Evolutionary conservation across 2,113 vertebrate genomes (phyloP), one percentile per base, ranked within the genome.

Genomic region (Elaphurus davidianus): DNA sequence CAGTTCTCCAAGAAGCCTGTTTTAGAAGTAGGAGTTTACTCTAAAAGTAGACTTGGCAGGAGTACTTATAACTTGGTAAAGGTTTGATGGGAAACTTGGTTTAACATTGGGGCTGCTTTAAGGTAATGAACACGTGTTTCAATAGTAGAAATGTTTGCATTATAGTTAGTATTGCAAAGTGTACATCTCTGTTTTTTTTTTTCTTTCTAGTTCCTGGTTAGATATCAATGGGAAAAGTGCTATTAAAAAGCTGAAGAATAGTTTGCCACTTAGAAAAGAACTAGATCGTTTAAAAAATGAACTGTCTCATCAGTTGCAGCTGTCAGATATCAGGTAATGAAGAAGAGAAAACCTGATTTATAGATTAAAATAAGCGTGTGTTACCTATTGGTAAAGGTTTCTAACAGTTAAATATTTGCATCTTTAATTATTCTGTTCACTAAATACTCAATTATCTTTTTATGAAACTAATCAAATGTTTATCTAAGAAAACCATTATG

Each of bases 281-380:
- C 98, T 99, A 30, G 98, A 99, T 43, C 99, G 99, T 81, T 99
- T 99, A 96, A 99, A 99, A 98, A 96, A 92, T 54, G 99, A 99
- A n/a, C 99, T 99, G 8, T 99, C 98, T 85, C 97, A 87, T 87
- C 99, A 99, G 1, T 99, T 99, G 71, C 98, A 99, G 60, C 99
- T 99, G 78, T 98, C 98, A 5, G 99, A 99, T 93, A 99, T 99
- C 99, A 99, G 99, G 99, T 99, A 99, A 97, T 93, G 23, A 87
- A 88, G 21, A 60, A 84, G 19, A 67, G 1, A 74, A 57, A 54
- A 86, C 19, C 71, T 94, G 43, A 2, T 16, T 87, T 86, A 92
- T 50, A 90, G 74, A 14, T 89, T 57, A 89, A 97, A 96, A 45
- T 57, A 55, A 88, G 28, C 33, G 21, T 74, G 17, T 57, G 54